Conservation (phyloP, 1,140 invertebrate species). For the Vollenhovia emeryi region DNA sequence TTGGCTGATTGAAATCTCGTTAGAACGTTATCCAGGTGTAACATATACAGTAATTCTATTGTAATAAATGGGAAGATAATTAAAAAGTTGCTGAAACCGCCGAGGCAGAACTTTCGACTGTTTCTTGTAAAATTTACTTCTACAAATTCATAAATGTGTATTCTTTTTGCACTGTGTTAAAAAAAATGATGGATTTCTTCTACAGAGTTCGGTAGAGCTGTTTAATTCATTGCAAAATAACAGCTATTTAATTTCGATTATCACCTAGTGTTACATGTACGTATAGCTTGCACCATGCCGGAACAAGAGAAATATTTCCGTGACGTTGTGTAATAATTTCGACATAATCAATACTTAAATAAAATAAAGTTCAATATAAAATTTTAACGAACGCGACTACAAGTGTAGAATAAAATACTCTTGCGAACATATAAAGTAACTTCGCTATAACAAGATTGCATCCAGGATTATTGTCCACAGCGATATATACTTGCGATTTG, state of each 20-base stretch:
- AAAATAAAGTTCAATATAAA: constrained; percentile 11
- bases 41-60: neutral
- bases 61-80: neutral
- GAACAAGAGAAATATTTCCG: neutral
- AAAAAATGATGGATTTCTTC: neutral
- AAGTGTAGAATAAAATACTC: neutral
- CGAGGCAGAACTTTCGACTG: neutral
- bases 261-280: neutral
- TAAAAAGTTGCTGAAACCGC: neutral
- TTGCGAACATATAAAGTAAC: neutral
- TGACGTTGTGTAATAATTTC: neutral
- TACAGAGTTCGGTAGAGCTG: no score
- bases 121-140: neutral
- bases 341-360: neutral
- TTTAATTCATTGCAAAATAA: neutral
- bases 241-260: neutral
- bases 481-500: constrained; percentile 1
- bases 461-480: constrained; percentile 3
- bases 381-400: neutral
- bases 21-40: neutral
- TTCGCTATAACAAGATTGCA: constrained; percentile 13
- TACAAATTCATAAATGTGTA: neutral
- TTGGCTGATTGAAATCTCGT: neutral
- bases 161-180: neutral
- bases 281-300: neutral